Percentiles rank a stretch among this genome's conserved stretches.
Evolutionary conservation across 1,140 invertebrate species (phyloP).

Genomic region (Ruditapes philippinarum): DNA sequence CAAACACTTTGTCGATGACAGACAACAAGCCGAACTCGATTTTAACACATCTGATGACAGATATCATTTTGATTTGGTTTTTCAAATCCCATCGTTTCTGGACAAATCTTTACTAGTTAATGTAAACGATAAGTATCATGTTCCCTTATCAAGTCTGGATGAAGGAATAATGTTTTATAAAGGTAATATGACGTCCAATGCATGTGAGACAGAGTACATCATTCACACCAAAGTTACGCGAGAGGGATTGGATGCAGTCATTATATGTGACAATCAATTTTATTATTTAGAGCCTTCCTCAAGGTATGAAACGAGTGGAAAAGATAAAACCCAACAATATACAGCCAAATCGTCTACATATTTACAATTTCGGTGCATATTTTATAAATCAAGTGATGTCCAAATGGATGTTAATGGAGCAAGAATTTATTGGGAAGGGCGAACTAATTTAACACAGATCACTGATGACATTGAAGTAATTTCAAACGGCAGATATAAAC

Average conservation of each 20-base stretch:
- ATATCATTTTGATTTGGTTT: background rate
- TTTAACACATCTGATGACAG: background rate
- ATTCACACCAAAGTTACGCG: slow-evolving; percentile 17
- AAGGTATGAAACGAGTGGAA: background rate
- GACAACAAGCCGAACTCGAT: background rate
- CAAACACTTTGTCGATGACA: background rate
- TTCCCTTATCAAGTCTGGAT: background rate
- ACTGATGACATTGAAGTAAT: background rate
- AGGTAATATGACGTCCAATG: background rate
- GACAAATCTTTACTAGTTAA: background rate
- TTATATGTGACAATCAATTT: background rate
- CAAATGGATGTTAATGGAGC: background rate
- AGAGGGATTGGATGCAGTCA: slow-evolving; percentile 17
- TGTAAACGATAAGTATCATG: background rate
- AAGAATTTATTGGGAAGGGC: background rate
- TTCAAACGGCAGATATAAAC: background rate
- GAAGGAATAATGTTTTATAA: background rate
- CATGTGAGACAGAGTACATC: background rate
- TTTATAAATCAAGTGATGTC: slow-evolving; percentile 34
- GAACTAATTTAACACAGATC: background rate
- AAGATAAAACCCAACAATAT: background rate
- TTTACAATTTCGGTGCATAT: background rate
- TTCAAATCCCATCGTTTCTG: background rate
- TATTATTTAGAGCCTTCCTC: slow-evolving; percentile 37
- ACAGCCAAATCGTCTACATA: background rate